These are phyloP conservation scores for Drosophila neonasuta DNA, from an alignment of 2,888 invertebrate genomes.

Conservation along the genomic window DNA sequence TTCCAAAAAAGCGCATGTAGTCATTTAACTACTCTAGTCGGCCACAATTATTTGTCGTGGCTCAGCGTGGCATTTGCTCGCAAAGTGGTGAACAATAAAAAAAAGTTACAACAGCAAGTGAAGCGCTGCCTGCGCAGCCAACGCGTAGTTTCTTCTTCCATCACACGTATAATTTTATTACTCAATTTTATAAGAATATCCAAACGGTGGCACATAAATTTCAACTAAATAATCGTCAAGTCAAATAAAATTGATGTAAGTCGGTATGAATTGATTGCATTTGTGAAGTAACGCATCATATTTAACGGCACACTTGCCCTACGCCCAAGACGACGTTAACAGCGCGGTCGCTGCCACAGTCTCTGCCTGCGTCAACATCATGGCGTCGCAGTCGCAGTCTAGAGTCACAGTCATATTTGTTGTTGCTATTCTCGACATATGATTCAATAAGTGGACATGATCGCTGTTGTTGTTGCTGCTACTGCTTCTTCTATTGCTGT, in stretches of 20 bases:
- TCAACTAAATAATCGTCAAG: neutral
- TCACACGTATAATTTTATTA: slow-evolving; percentile 48
- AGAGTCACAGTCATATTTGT: slow-evolving; percentile 61
- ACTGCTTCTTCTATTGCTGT: slow-evolving; percentile 21
- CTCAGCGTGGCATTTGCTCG: neutral
- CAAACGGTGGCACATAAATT: slow-evolving; percentile 1
- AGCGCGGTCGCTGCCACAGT: slow-evolving; percentile 43
- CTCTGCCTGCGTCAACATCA: slow-evolving; percentile 33
- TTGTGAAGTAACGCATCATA: slow-evolving; percentile 3
- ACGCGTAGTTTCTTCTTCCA: slow-evolving; percentile 69
- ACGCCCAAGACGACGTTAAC: slow-evolving; percentile 42
- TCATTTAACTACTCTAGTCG: neutral
- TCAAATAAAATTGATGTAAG: slow-evolving; percentile 14
- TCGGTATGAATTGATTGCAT: neutral
- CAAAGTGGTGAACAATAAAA: neutral
- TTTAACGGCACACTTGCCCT: slow-evolving; percentile 39
- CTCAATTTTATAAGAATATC: slow-evolving; percentile 47
- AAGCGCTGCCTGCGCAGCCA: slow-evolving; percentile 53
- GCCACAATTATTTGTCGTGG: neutral
- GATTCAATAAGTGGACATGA: slow-evolving; percentile 78
- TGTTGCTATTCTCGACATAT: slow-evolving; percentile 81
- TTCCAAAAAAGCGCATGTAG: neutral
- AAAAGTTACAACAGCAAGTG: slow-evolving; percentile 36
- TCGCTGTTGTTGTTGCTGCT: slow-evolving; percentile 44
- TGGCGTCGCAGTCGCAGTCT: slow-evolving; percentile 32